A percentile compares a stretch with the other conserved stretches of the same genome.
phyloP scores from a whole-genome alignment of 2,113 vertebrate species.

The Strix aluco region DNA sequence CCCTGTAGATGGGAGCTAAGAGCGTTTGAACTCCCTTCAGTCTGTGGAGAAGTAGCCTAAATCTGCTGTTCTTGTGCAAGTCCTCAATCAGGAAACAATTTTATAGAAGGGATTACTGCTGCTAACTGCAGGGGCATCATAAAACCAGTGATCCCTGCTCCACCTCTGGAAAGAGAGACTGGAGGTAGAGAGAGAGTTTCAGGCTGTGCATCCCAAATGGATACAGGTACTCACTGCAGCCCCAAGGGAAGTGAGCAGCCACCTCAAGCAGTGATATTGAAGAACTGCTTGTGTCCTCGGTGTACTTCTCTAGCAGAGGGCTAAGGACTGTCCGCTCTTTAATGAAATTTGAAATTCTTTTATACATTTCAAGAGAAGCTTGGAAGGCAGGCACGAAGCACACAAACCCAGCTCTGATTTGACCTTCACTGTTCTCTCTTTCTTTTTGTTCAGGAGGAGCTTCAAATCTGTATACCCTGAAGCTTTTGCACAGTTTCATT shows the following conservation, averaged over 20 bases:
- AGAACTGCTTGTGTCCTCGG: background rate
- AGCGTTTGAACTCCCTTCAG: background rate
- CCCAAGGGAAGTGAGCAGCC: background rate
- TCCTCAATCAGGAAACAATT: slow-evolving; percentile 6
- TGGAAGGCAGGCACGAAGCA: background rate
- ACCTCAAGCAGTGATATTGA: background rate
- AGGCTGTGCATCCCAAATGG: background rate
- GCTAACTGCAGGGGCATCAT: slow-evolving; percentile 13
- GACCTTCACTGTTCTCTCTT: background rate
- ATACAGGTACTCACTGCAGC: background rate
- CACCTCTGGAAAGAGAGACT: background rate
- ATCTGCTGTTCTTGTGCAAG: background rate
- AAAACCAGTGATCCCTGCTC: slow-evolving; percentile 28
- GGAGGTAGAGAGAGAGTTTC: background rate
- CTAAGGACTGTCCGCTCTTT: background rate
- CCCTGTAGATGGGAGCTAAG: background rate
- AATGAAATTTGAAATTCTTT: background rate
- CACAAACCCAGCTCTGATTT: background rate
- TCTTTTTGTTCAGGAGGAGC: background rate
- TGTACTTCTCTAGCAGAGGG: background rate
- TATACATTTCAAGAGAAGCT: background rate
- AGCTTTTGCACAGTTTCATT: background rate
- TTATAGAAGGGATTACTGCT: slow-evolving; percentile 40
- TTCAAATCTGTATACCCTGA: background rate
- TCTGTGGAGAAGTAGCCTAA: background rate